Evolutionary conservation across 2,113 vertebrate genomes (phyloP).

Genomic region (Pan troglodytes): NHGRI_mPanTro3-v2.1_pri NC_086016.1:34504501-34505000

Average conservation of each 20-base stretch:
- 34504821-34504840: not conserved
- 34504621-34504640: too few species aligned
- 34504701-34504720: constrained; percentile 96
- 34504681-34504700: constrained; percentile 60
- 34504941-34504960: not conserved
- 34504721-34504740: constrained; percentile 95
- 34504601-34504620: too few species aligned
- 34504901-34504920: not conserved
- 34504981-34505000: not conserved
- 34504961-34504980: constrained; percentile 19
- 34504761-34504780: constrained; percentile 99
- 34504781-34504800: constrained; percentile 96
- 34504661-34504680: not conserved
- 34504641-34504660: too few species aligned
- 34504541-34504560: too few species aligned
- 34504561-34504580: too few species aligned
- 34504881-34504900: not conserved
- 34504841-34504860: not conserved
- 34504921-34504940: not conserved
- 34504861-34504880: not conserved
- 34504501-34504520: too few species aligned
- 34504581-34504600: too few species aligned
- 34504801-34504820: constrained; percentile 82
- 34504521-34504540: too few species aligned
- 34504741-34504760: constrained; percentile 99